Evolutionary conservation across 2,113 vertebrate species (phyloP), one percentile per base, ranked within the genome.

Genomic region (Sapayoa aenigma): DNA sequence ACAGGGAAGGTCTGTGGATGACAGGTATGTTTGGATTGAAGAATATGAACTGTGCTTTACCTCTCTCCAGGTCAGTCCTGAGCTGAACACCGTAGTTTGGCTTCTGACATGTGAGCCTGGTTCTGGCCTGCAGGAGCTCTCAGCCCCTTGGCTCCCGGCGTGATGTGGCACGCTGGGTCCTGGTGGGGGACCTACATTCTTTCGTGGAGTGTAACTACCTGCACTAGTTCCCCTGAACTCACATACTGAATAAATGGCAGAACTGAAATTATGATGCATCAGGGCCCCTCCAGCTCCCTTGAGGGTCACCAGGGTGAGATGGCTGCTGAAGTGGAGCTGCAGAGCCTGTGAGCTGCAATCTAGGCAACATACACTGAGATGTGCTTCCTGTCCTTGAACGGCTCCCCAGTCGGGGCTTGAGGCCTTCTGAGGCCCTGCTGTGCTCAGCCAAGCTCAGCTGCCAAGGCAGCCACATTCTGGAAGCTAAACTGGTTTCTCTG

Each of bases 271-370:
- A 25, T 0, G 6, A 9, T 5, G 24, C 12, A 13, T 37, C 19
- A 15, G 31, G 22, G n/a, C 56, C 14, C 25, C 37, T n/a, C 9
- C 33, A 44, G 35, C 14, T 33, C 19, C 42, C 25, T 33, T 4
- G 5, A 24, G 37, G 56, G 62, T 11, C 12, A 14, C 46, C 1
- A 2, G 39, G 24, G 31, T 0, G 2, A 42, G 42, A 20, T 7
- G 12, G 10, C 62, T 39, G 28, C 55, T 27, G 2, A 25, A 37
- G 44, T 31, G 33, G 25, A 66, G n/a, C 25, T 49, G 59, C 41
- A 19, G 46, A 6, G 4, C 12, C 19, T 2, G 46, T 1, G 9
- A 16, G 47, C 35, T 15, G 63, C 37, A 11, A 11, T 19, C 12
- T 4, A 11, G 20, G 53, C 41, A 68, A 47, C 1, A 2, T 4